phyloP scores from a whole-genome alignment of 1,140 invertebrate species.

The Macrostomum lignano region DNA sequence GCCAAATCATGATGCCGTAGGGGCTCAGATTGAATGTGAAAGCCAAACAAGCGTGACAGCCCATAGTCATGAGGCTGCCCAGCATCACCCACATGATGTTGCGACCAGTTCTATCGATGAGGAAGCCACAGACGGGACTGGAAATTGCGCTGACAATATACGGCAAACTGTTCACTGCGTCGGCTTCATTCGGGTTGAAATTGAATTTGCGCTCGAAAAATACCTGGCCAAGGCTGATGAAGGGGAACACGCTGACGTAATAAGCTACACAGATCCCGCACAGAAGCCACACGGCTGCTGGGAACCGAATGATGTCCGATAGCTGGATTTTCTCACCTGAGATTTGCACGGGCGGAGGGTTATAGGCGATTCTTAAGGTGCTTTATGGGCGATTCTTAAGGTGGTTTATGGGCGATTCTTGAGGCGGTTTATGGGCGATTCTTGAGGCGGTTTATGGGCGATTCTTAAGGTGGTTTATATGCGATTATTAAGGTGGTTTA shows the following conservation, averaged over 20 bases:
- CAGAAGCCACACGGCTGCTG: conserved; percentile 56
- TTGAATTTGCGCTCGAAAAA: conserved; percentile 42
- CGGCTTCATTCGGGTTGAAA: conserved; percentile 28
- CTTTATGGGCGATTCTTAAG: too few relatives aligned
- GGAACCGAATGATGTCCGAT: conserved; percentile 55
- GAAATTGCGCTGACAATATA: conserved; percentile 58
- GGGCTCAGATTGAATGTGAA: conserved; percentile 33
- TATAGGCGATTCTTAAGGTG: too few relatives aligned
- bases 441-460: too few relatives aligned
- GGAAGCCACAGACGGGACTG: conserved; percentile 57
- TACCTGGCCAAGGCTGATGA: conserved; percentile 42
- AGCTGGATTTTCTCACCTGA: conserved; percentile 25
- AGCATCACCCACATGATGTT: conserved; percentile 55
- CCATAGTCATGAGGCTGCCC: conserved; percentile 38
- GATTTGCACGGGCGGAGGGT: too few relatives aligned
- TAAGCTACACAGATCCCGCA: conserved; percentile 63
- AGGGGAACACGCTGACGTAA: conserved; percentile 80
- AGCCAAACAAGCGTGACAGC: conserved; percentile 33
- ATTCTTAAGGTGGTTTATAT: too few relatives aligned
- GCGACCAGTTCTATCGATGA: conserved; percentile 59
- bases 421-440: too few relatives aligned
- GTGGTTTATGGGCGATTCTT: too few relatives aligned
- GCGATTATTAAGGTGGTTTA: too few relatives aligned
- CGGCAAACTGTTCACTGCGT: conserved; percentile 1
- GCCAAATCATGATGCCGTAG: conserved; percentile 44